Evolutionary conservation across 1,140 invertebrate species (phyloP).

Genomic region (Pomacea maculata): DNA sequence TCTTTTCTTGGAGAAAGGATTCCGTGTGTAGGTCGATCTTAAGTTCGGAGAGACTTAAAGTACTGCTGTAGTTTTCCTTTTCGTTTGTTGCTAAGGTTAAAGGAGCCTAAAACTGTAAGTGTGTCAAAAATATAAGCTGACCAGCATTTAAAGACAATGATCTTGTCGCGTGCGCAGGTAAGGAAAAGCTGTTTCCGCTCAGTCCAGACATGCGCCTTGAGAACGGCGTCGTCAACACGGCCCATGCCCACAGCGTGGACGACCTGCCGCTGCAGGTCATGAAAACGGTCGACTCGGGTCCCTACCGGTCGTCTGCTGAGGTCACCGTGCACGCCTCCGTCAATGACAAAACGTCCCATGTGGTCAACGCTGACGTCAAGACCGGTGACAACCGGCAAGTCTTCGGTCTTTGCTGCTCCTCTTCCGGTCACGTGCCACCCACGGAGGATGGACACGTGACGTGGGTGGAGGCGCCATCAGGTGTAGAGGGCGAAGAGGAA

Average conservation of each 20-base stretch:
- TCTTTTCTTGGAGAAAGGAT: too few relatives aligned
- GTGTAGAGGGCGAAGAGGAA: background rate
- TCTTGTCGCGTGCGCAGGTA: background rate
- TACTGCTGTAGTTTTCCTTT: background rate
- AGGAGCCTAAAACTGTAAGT: background rate
- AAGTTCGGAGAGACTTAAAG: background rate
- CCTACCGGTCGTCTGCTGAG: background rate
- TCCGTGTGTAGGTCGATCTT: background rate
- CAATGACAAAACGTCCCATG: background rate
- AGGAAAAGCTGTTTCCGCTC: background rate
- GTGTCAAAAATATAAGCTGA: background rate
- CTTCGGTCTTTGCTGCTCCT: slow-evolving; percentile 13
- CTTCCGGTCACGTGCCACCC: slow-evolving; percentile 18
- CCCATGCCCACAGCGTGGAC: background rate
- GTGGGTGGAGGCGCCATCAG: too few relatives aligned
- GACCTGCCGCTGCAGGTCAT: background rate
- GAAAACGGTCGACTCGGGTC: background rate
- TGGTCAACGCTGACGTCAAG: background rate
- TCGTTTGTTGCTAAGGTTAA: background rate
- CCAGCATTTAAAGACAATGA: background rate
- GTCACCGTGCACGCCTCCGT: too few relatives aligned
- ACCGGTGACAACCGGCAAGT: background rate
- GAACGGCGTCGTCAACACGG: background rate
- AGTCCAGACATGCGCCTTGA: background rate
- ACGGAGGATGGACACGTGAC: background rate